Conservation (phyloP, 2,797 vertebrate species). For the Leuciscus waleckii region DNA sequence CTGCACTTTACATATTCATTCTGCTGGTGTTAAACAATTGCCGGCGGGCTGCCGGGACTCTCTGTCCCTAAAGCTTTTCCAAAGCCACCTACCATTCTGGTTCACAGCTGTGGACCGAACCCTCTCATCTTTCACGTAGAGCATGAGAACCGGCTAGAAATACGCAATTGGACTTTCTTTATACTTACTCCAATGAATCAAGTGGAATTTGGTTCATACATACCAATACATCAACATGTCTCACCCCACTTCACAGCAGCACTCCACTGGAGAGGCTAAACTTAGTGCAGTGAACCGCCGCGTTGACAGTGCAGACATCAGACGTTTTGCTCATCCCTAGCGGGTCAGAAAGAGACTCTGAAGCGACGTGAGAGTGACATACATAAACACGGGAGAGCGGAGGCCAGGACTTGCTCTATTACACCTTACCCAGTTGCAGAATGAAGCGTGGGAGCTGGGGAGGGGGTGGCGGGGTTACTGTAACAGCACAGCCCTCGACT, state of each 20-base stretch:
- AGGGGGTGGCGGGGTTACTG: conserved; percentile 48
- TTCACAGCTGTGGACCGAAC: conserved; percentile 59
- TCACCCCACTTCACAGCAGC: conserved; percentile 36
- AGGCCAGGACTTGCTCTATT: conserved; percentile 41
- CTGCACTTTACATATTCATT: conserved; percentile 84
- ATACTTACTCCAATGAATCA: neutral
- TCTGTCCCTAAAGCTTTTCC: conserved; percentile 54
- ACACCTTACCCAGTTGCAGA: conserved; percentile 8
- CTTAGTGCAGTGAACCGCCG: conserved; percentile 36
- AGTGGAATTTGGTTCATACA: conserved; percentile 21
- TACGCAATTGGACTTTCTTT: neutral
- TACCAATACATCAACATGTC: conserved; percentile 48
- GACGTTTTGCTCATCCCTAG: conserved; percentile 32
- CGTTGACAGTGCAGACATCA: conserved; percentile 45
- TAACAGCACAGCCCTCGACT: conserved; percentile 56
- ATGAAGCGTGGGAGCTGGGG: conserved; percentile 16
- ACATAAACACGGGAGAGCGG: conserved; percentile 51
- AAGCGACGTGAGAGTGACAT: conserved; percentile 55
- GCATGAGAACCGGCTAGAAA: conserved; percentile 55
- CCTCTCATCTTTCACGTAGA: conserved; percentile 54
- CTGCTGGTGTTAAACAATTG: conserved; percentile 75
- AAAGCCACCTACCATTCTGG: conserved; percentile 58
- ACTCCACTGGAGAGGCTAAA: conserved; percentile 48
- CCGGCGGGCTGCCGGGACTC: conserved; percentile 57
- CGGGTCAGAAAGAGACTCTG: conserved; percentile 28